phyloP scores from a whole-genome alignment of 2,888 invertebrate genomes.

The Nemotelus pantherinus region DNA sequence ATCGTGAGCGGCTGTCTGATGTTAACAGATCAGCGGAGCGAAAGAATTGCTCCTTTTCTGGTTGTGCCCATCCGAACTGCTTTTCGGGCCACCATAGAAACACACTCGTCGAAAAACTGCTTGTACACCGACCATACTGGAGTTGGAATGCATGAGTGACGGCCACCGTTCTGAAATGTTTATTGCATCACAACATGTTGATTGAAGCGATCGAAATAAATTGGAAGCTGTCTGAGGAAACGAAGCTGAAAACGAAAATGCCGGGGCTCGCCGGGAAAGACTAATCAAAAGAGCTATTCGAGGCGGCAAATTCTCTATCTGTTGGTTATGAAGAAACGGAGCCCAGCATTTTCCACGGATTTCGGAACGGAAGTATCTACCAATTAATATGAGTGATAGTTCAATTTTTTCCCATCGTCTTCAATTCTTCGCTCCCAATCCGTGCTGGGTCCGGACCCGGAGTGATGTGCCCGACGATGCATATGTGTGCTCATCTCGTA shows the following conservation, averaged over 20 bases:
- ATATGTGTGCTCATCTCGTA: neutral
- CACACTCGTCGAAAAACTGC: neutral
- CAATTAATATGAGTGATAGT: constrained; percentile 43
- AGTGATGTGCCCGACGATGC: neutral
- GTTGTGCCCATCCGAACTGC: neutral
- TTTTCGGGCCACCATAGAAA: neutral
- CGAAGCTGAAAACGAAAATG: neutral
- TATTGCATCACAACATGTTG: constrained; percentile 42
- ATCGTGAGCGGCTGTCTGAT: constrained; percentile 8
- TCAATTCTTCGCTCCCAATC: neutral
- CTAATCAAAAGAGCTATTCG: constrained; percentile 12
- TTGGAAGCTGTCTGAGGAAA: constrained; percentile 42
- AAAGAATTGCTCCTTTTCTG: constrained; percentile 13
- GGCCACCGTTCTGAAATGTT: constrained; percentile 25
- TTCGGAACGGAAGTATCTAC: constrained; percentile 38
- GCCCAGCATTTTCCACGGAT: constrained; percentile 21
- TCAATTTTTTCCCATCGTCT: constrained; percentile 30
- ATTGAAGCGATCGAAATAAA: constrained; percentile 45
- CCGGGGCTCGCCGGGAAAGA: neutral
- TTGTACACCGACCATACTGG: neutral
- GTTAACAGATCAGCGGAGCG: constrained; percentile 24
- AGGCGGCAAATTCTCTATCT: constrained; percentile 22
- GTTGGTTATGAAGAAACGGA: neutral
- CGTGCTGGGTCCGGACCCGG: neutral
- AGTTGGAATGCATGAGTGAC: neutral